phyloP scores from a whole-genome alignment of 2,797 vertebrate species.

The Ciconia nigra region DNA sequence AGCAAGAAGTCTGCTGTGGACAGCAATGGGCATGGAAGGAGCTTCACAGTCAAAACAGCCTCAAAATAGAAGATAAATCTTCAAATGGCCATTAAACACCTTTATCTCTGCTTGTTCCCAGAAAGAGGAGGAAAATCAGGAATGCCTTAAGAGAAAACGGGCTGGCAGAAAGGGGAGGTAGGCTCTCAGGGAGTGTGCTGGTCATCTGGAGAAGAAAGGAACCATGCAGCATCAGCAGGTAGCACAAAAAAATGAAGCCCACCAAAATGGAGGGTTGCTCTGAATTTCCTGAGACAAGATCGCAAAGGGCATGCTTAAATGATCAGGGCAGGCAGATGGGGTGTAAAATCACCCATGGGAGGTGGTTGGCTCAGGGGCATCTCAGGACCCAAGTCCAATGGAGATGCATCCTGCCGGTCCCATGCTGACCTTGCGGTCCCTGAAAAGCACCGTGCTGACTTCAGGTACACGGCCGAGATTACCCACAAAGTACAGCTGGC shows the following conservation, averaged over 20 bases:
- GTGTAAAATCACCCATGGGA: background rate
- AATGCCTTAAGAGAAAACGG: background rate
- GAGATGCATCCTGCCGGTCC: background rate
- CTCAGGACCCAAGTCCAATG: rapidly evolving
- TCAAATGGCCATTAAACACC: background rate
- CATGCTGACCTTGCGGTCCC: rapidly evolving
- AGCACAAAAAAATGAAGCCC: background rate
- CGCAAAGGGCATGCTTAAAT: background rate
- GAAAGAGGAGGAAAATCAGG: background rate
- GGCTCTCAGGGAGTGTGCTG: rapidly evolving
- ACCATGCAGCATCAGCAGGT: background rate
- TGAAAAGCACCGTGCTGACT: background rate
- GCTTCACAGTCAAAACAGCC: background rate
- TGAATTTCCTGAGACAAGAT: background rate
- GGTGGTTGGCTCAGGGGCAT: background rate
- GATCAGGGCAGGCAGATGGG: background rate
- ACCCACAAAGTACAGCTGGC: background rate
- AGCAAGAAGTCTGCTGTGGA: background rate
- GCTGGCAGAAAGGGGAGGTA: background rate
- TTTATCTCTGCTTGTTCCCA: background rate
- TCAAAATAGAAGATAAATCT: background rate
- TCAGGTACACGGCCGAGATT: rapidly evolving
- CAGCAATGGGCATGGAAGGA: background rate
- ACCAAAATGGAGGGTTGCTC: background rate
- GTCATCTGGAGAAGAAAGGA: background rate